Base-by-base conservation (phyloP, 2,888 invertebrate genomes). In the Strigamia maritima region DNA sequence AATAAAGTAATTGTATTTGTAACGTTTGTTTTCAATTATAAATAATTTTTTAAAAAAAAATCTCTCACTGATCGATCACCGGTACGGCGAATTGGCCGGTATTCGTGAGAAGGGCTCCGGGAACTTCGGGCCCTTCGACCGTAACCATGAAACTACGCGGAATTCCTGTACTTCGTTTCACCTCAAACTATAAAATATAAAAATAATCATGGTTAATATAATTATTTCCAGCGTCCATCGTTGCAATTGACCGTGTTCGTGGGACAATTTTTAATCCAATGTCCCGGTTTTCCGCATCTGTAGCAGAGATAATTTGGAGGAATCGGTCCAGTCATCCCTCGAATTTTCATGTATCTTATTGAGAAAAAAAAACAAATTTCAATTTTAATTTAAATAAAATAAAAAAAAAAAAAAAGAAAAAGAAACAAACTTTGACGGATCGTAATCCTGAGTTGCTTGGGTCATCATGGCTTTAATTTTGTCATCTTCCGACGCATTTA, bases 381-480 rank as follows among this genome's bases (percentile, higher is more conserved):
- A 80, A 44, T 12, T 28, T 16, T 12, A 14, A 35, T 22, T 70
- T 1, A 65, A 80, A 76, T 6, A 75, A 24, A 8, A 40, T 38
- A 24, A 35, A 76, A 16, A 40, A 76, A 38, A 6, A 76, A 54
- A 60, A 76, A 87, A 28, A 26, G 49, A 7, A 76, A 40, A 2
- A 44, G 24, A 60, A 76, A 87, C 92, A 91, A 90, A 98, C 96
- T 96, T 96, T 87, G 95, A 94, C 81, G 97, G 95, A 87, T 97
- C 96, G 89, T 98, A 99, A 85, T 97, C 97, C 86, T 93, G 92
- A 40, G 97, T 97, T 38, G 98, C 97, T 86, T 98, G 97, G 81
- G 93, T 91, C 91, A 98, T 97, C 95, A 98, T 97, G 81, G 96
- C 96, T 86, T 93, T 92, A 84, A 99, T 97, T 88, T 98, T 98